Evolutionary conservation across 2,888 invertebrate genomes (phyloP).

Genomic region (Bhutanitis thaidina): DNA sequence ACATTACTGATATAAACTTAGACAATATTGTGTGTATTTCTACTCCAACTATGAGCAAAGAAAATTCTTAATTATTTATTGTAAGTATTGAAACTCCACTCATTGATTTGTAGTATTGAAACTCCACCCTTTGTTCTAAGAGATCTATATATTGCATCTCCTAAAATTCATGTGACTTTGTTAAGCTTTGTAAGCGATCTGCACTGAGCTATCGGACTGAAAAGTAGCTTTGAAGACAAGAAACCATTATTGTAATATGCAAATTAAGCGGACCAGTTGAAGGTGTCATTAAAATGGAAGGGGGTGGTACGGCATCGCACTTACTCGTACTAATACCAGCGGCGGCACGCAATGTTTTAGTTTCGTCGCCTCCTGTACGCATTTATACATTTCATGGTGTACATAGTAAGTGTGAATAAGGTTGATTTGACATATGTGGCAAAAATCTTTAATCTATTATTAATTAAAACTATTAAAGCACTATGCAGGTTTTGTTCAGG

Average conservation of each 20-base stretch:
- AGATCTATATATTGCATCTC: background rate
- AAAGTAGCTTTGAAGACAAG: slow-evolving; percentile 43
- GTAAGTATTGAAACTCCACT: background rate
- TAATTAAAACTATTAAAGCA: too few species aligned
- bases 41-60: too few species aligned
- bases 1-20: too few species aligned
- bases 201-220: slow-evolving; percentile 25
- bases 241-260: slow-evolving; percentile 62
- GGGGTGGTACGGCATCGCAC: slow-evolving; percentile 62
- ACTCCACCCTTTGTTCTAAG: background rate
- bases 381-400: slow-evolving; percentile 28
- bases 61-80: background rate
- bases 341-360: slow-evolving; percentile 50
- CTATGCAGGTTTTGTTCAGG: too few species aligned
- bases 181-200: slow-evolving; percentile 24
- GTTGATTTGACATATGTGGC: too few species aligned
- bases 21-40: too few species aligned
- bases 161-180: slow-evolving; percentile 5
- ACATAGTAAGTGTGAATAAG: too few species aligned
- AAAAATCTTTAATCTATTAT: too few species aligned
- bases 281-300: slow-evolving; percentile 58
- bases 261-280: slow-evolving; percentile 66
- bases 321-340: slow-evolving; percentile 38
- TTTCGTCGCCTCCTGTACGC: slow-evolving; percentile 22
- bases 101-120: background rate